Evolutionary conservation across 2,888 invertebrate genomes (phyloP), one percentile per base, ranked within the genome.

Genomic region (Chelonus formosanus): DNA sequence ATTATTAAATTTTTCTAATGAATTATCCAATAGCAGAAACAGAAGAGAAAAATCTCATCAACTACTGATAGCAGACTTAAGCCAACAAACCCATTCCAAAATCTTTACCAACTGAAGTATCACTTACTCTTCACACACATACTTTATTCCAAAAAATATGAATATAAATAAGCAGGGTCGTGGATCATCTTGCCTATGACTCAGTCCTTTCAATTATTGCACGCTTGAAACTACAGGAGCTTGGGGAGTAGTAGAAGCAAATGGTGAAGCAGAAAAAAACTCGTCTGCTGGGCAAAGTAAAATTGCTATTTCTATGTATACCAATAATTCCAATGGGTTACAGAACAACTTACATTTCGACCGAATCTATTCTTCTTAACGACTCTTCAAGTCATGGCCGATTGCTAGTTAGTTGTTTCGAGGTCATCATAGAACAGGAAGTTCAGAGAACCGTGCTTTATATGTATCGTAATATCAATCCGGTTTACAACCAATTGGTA

Each of bases 271-370:
- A 52, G 52, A 52, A 52, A 20, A 20, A 52, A 52, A 52, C 52
- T 52, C 8, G 52, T 52, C 52, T 52, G 34, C 32, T 34, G 52
- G 20, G 52, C 31, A 48, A 31, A 20, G 61, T 61, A 34, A 52
- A 55, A 57, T 57, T 62, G 56, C 50, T 48, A 50, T 54, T 48
- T 52, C 52, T 47, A 31, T 56, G 60, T 52, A 40, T 40, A 40
- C 31, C 63, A 50, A 66, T 66, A 63, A 63, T 60, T 52, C 63
- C 52, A 66, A 66, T 58, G 69, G 64, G 55, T 69, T 44, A 53
- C 31, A 48, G 52, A 58, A 64, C 62, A 65, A 54, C 57, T 34
- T 64, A 53, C 36, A 52, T 52, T 34, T 52, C 34, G 8, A 32
- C 8, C 32, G 52, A 52, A 32, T 52, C 52, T 31, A 32, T 52